A percentile compares a stretch with the other conserved stretches of the same genome.
These are phyloP conservation scores for Aurelia aurita complex sp. Pacific DNA, from an alignment of 30 jellyfish, hydroid and myxozoan species.

Conservation along the genomic window DNA sequence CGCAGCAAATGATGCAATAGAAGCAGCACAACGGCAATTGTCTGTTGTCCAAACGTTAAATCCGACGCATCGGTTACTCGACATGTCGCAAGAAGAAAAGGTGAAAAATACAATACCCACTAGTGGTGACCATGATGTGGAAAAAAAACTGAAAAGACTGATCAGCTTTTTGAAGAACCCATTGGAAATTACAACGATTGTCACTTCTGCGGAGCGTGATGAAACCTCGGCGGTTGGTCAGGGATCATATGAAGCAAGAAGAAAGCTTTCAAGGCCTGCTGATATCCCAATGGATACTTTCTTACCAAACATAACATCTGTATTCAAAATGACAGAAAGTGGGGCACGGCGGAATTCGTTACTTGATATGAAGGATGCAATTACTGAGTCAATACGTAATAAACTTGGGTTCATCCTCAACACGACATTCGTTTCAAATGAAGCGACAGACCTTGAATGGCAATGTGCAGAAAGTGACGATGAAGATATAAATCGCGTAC, in stretches of 20 bases:
- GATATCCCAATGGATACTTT: constrained; percentile 1
- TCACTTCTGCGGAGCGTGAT: neutral
- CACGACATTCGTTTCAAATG: neutral
- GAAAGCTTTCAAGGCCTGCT: neutral
- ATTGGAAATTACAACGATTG: constrained; percentile 34
- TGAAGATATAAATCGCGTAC: too few species aligned
- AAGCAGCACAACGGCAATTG: constrained; percentile 24
- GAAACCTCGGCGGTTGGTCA: neutral
- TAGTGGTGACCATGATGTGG: neutral
- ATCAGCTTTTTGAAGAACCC: constrained; percentile 57
- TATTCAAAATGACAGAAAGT: constrained; percentile 13
- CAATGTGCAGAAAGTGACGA: neutral
- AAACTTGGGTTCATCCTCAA: constrained; percentile 14
- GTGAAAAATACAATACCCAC: neutral
- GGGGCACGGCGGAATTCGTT: constrained; percentile 18
- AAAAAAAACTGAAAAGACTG: constrained; percentile 15
- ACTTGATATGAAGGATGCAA: constrained; percentile 9
- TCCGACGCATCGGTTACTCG: constrained; percentile 30
- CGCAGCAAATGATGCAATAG: constrained; percentile 26
- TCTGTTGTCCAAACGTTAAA: constrained; percentile 29
- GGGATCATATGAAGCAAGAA: neutral
- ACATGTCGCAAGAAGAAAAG: constrained; percentile 48
- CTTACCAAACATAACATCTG: constrained; percentile 36
- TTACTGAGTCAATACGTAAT: constrained; percentile 14
- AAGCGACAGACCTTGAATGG: neutral